These are phyloP conservation scores for Orchesellides sinensis DNA, from an alignment of 2,888 invertebrate genomes.

Conservation along the genomic window DNA sequence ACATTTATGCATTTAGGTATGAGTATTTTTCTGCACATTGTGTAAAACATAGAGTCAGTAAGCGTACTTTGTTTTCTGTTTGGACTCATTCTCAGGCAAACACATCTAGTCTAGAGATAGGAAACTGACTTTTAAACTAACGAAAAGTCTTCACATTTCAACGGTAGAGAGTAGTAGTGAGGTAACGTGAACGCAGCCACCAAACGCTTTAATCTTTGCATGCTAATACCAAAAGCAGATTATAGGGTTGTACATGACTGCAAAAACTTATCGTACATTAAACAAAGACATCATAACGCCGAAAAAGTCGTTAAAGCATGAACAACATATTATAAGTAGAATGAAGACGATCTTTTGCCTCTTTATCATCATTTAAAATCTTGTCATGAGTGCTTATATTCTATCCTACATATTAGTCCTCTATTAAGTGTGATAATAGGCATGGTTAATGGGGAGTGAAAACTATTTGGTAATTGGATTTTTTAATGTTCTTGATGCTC, in stretches of 20 bases:
- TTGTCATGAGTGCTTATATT: not conserved
- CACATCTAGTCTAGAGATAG: no score
- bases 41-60: no score
- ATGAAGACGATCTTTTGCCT: constrained; percentile 16
- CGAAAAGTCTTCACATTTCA: constrained; percentile 33
- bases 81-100: no score
- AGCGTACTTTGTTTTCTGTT: no score
- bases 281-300: no score
- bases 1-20: no score
- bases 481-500: constrained; percentile 45
- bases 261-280: no score
- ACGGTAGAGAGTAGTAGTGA: constrained; percentile 49
- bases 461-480: constrained; percentile 58
- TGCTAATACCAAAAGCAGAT: no score
- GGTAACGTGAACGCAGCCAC: no score
- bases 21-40: no score
- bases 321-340: not conserved
- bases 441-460: constrained; percentile 52
- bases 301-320: constrained; percentile 7
- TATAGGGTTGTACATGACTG: no score
- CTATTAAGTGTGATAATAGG: constrained; percentile 47
- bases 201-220: constrained; percentile 4
- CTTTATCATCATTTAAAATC: constrained; percentile 1
- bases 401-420: not conserved
- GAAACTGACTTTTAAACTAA: no score